These are phyloP conservation scores for Periphyllus acericola DNA, from an alignment of 2,888 invertebrate species.

Conservation along the genomic window DNA sequence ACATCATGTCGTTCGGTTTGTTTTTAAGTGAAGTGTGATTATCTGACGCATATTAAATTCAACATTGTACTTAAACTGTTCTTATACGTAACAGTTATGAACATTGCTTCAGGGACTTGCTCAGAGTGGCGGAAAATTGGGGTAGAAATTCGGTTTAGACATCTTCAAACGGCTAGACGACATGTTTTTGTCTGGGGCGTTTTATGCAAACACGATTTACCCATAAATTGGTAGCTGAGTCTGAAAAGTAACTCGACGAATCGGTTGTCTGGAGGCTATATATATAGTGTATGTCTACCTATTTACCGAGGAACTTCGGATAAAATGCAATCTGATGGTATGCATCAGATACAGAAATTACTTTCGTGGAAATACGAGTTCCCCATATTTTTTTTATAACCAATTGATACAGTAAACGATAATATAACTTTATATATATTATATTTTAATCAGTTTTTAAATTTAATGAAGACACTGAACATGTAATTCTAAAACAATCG, in stretches of 20 bases:
- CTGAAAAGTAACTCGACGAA: constrained; percentile 20
- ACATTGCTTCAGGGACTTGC: constrained; percentile 14
- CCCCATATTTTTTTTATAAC: neutral
- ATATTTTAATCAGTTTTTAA: no score
- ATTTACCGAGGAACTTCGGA: neutral
- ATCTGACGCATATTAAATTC: neutral
- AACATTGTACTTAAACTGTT: neutral
- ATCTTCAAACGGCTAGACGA: constrained; percentile 17
- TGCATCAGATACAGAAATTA: neutral
- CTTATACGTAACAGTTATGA: constrained; percentile 14
- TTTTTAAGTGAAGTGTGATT: neutral
- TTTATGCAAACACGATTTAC: constrained; percentile 44
- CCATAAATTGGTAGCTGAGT: constrained; percentile 2
- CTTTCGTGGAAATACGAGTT: neutral
- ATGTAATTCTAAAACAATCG: no score
- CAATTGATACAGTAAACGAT: neutral
- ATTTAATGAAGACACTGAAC: no score
- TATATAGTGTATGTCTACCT: constrained; percentile 12
- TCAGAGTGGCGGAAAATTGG: constrained; percentile 30
- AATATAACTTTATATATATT: neutral
- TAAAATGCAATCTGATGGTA: neutral
- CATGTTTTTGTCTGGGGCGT: constrained; percentile 43
- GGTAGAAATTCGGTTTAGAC: constrained; percentile 33
- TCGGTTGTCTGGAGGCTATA: constrained; percentile 27
- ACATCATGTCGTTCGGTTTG: neutral